Evolutionary conservation across 1,140 invertebrate genomes (phyloP).

Genomic region (Drosophila mauritiana): DNA sequence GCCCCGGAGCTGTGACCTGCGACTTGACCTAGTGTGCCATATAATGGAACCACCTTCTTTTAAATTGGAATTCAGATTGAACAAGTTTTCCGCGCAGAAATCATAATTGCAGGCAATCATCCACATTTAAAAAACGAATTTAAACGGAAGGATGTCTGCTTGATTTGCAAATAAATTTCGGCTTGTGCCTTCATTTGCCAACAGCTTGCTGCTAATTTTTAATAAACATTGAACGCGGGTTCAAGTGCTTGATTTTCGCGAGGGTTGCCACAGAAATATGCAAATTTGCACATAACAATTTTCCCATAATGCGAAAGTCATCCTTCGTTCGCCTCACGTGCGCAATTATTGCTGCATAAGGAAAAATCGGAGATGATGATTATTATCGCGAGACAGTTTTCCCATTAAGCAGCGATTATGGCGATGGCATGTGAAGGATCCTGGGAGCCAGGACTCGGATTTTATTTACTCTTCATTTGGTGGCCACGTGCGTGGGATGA

Average conservation of each 20-base stretch:
- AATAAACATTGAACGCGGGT: slow-evolving; percentile 67
- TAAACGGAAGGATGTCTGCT: slow-evolving; percentile 56
- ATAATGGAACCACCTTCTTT: not conserved
- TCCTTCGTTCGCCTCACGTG: slow-evolving; percentile 64
- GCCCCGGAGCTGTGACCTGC: slow-evolving; percentile 35
- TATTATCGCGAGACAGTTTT: slow-evolving; percentile 34
- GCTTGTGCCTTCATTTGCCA: slow-evolving; percentile 49
- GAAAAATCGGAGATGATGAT: slow-evolving; percentile 12
- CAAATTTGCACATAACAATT: slow-evolving; percentile 64
- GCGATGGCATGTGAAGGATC: slow-evolving; percentile 29
- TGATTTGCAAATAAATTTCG: slow-evolving; percentile 33
- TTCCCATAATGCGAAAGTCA: slow-evolving; percentile 66
- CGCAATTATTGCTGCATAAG: slow-evolving; percentile 56
- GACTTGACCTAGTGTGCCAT: slow-evolving; percentile 56
- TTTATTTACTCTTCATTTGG: slow-evolving; percentile 47
- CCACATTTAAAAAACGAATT: too few relatives aligned
- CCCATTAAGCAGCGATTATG: slow-evolving; percentile 44
- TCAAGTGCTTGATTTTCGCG: slow-evolving; percentile 8
- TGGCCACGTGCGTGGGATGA: slow-evolving; percentile 24
- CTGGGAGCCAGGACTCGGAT: not conserved
- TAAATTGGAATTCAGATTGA: not conserved
- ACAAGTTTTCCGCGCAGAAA: too few relatives aligned
- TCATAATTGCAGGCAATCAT: too few relatives aligned
- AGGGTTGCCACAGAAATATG: slow-evolving; percentile 44
- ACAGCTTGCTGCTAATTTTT: slow-evolving; percentile 79